Evolutionary conservation across 1,140 invertebrate species (phyloP).

Genomic region (Heliothis subflexa): DNA sequence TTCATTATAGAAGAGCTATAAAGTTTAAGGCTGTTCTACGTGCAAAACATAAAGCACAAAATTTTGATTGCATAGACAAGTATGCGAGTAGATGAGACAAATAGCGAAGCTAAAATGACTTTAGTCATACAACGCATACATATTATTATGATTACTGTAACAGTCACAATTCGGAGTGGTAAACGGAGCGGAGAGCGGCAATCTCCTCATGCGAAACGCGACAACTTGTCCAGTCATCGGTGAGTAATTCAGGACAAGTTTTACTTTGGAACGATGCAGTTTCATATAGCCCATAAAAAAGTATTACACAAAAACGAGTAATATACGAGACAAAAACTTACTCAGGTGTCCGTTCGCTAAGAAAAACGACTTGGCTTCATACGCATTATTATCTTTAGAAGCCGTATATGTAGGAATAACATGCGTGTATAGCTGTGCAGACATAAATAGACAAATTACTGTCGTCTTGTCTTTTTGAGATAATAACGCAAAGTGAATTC

Average conservation of each 20-base stretch:
- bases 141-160: conserved; percentile 47
- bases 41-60: conserved; percentile 5
- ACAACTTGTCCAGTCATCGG: conserved; percentile 59
- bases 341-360: conserved; percentile 7
- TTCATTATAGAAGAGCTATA: too few relatives aligned
- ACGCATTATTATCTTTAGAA: conserved; percentile 31
- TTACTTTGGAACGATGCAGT: conserved; percentile 30
- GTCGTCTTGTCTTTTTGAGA: not conserved
- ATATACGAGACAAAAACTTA: not conserved
- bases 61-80: conserved; percentile 24
- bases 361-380: conserved; percentile 16
- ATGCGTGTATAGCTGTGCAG: not conserved
- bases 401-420: conserved; percentile 1
- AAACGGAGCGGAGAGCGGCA: conserved; percentile 62
- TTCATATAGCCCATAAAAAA: conserved; percentile 36
- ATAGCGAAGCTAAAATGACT: conserved; percentile 25
- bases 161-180: conserved; percentile 54
- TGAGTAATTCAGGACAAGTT: conserved; percentile 49
- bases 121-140: conserved; percentile 34
- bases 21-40: not conserved
- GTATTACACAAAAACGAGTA: not conserved
- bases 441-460: conserved; percentile 22
- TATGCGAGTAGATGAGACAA: conserved; percentile 30
- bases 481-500: too few relatives aligned
- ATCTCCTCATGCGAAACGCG: conserved; percentile 64